Evolutionary conservation across 1,140 invertebrate species (phyloP).

Genomic region (Pentalonia nigronervosa): DNA sequence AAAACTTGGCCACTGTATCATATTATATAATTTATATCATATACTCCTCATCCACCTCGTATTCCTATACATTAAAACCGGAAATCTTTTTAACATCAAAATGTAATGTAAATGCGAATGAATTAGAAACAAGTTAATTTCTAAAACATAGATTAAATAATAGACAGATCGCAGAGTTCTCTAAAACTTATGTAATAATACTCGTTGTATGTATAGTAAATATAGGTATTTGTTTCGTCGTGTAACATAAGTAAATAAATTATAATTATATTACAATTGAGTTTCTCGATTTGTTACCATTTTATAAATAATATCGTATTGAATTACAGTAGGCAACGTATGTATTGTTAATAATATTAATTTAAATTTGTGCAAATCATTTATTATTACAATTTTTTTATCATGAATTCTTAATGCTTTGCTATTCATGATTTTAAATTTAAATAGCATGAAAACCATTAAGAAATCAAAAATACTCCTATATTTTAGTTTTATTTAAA

Average conservation of each 20-base stretch:
- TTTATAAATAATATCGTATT: not conserved
- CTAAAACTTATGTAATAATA: not conserved
- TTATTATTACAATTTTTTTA: not conserved
- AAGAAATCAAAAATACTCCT: not conserved
- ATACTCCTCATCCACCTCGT: not conserved
- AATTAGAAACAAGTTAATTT: not conserved
- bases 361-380: not conserved
- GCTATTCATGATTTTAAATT: not conserved
- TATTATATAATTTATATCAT: not conserved
- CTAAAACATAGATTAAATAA: not conserved
- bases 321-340: not conserved
- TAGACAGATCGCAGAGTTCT: not conserved
- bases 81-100: not conserved
- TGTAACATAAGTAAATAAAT: not conserved
- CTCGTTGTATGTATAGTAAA: not conserved
- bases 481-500: not conserved
- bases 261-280: not conserved
- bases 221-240: constrained; percentile 10
- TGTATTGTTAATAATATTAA: not conserved
- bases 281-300: not conserved
- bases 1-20: not conserved
- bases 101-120: not conserved
- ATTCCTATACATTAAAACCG: not conserved
- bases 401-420: not conserved
- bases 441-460: not conserved